Evolutionary conservation across 2,113 vertebrate genomes (phyloP).

Genomic region (Hypanus sabinus): DNA sequence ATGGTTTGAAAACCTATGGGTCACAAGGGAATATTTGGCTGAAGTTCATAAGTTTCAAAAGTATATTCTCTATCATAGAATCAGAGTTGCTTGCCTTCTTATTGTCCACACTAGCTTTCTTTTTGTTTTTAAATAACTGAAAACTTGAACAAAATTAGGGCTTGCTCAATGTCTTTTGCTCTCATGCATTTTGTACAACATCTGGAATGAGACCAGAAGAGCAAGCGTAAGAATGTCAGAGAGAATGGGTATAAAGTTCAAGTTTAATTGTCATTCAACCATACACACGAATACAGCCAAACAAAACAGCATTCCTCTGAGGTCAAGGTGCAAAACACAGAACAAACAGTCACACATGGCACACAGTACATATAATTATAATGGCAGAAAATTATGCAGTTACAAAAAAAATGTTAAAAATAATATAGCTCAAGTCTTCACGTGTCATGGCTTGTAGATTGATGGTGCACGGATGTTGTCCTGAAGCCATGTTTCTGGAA

Average conservation of each 20-base stretch:
- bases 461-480: too few species aligned
- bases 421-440: too few species aligned
- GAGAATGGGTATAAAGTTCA: neutral
- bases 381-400: too few species aligned
- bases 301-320: too few species aligned
- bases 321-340: too few species aligned
- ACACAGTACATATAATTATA: too few species aligned
- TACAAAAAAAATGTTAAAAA: too few species aligned
- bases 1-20: neutral
- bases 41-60: neutral
- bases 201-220: neutral
- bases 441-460: too few species aligned
- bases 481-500: too few species aligned
- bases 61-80: neutral
- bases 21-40: conserved; percentile 30
- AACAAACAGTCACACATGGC: too few species aligned
- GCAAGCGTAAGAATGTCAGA: neutral
- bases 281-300: too few species aligned
- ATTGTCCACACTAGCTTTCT: neutral
- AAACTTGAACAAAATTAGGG: neutral
- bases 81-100: neutral
- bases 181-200: neutral
- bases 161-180: neutral
- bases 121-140: neutral
- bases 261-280: too few species aligned